Conservation (phyloP, 2,888 invertebrate species). For the Belgica antarctica region DNA sequence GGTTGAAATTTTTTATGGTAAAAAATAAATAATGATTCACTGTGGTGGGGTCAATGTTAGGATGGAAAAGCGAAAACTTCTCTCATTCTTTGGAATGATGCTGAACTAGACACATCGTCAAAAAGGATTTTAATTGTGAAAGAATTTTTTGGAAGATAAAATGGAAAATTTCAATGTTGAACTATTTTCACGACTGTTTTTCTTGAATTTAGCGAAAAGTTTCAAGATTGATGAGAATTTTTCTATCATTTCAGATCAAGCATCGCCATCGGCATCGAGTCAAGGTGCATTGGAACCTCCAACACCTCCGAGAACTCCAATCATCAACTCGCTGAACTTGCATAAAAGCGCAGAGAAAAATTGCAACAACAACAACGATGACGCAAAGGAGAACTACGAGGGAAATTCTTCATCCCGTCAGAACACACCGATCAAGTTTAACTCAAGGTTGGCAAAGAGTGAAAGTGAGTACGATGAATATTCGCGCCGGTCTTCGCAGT, state of each 20-base stretch:
- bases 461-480: slow-evolving; percentile 39
- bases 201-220: slow-evolving; percentile 26
- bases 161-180: slow-evolving; percentile 38
- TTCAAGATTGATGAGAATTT: slow-evolving; percentile 34
- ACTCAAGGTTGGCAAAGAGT: slow-evolving; percentile 4
- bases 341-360: not conserved
- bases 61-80: not conserved
- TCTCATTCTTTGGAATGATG: slow-evolving; percentile 37
- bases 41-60: slow-evolving; percentile 38
- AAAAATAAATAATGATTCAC: slow-evolving; percentile 32
- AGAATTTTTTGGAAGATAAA: not conserved
- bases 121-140: slow-evolving; percentile 10
- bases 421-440: slow-evolving; percentile 19
- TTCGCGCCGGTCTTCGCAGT: slow-evolving; percentile 11
- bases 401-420: slow-evolving; percentile 13
- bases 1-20: slow-evolving; percentile 27
- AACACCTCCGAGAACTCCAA: slow-evolving; percentile 39
- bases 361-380: slow-evolving; percentile 40
- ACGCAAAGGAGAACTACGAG: slow-evolving; percentile 36
- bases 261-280: slow-evolving; percentile 37
- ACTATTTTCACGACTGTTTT: slow-evolving; percentile 39
- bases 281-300: slow-evolving; percentile 32
- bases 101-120: slow-evolving; percentile 35
- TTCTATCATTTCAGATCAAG: slow-evolving; percentile 38
- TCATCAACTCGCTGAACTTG: not conserved